Percentiles rank a stretch among this genome's conserved stretches.
phyloP scores from a whole-genome alignment of 1,140 invertebrate genomes.

The Penaeus vannamei region DNA sequence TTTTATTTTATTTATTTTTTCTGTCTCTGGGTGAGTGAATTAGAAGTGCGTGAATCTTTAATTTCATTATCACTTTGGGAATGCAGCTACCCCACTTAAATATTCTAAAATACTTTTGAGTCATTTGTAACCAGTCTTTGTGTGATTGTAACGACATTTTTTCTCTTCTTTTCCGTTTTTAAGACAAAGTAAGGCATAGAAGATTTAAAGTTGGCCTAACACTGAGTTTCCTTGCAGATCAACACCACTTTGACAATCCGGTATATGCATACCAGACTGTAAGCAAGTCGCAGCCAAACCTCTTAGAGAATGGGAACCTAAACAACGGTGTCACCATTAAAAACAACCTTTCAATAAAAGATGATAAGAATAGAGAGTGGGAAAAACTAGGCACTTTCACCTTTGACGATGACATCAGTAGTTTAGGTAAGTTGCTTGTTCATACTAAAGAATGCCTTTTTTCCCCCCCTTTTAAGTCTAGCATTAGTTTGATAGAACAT shows the following conservation, averaged over 20 bases:
- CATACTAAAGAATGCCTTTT: background rate
- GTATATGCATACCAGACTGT: slow-evolving; percentile 79
- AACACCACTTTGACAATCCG: slow-evolving; percentile 93
- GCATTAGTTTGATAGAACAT: background rate
- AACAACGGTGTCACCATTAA: slow-evolving; percentile 67
- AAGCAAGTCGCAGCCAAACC: slow-evolving; percentile 65
- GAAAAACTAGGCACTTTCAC: slow-evolving; percentile 68
- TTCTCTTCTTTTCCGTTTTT: background rate
- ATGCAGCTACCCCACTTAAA: too few relatives aligned
- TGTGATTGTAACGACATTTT: background rate
- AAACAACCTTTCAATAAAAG: slow-evolving; percentile 67
- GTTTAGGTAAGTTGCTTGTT: slow-evolving; percentile 57
- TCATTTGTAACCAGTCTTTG: too few relatives aligned
- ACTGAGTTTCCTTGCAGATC: slow-evolving; percentile 75
- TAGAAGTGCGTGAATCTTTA: too few relatives aligned
- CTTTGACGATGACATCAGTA: slow-evolving; percentile 67
- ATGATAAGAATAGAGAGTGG: slow-evolving; percentile 67
- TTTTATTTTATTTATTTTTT: too few relatives aligned
- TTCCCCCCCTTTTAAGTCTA: background rate
- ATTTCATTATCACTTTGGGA: too few relatives aligned
- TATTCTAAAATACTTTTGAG: too few relatives aligned
- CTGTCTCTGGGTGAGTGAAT: too few relatives aligned
- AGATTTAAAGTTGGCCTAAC: background rate
- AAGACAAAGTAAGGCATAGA: too few relatives aligned
- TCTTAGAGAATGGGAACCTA: slow-evolving; percentile 62